Conservation (phyloP, 2,113 vertebrate species). For the Myrmophylax atrothorax region DNA sequence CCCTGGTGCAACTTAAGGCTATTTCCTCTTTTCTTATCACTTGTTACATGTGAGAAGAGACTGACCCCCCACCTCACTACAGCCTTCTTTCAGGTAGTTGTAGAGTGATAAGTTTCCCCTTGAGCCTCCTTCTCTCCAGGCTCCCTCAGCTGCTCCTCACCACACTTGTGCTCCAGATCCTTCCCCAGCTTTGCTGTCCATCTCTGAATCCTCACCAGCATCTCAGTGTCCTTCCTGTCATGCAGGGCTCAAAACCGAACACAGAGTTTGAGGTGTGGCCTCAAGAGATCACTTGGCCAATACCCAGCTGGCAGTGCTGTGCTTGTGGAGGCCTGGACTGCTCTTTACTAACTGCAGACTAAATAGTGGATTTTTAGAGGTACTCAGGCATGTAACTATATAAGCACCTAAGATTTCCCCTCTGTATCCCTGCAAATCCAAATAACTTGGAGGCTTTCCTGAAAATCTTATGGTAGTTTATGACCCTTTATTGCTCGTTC, state of each 20-base stretch:
- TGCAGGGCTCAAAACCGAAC: not conserved
- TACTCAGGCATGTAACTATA: not conserved
- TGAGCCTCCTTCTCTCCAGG: not conserved
- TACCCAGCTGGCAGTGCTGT: not conserved
- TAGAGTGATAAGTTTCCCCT: not conserved
- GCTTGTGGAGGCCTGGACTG: fast-evolving
- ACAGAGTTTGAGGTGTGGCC: not conserved
- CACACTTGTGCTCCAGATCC: not conserved
- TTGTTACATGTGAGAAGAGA: not conserved
- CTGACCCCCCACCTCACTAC: not conserved
- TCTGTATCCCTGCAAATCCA: slow-evolving; percentile 9
- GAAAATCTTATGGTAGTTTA: not conserved
- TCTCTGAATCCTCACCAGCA: not conserved
- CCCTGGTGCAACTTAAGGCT: not conserved
- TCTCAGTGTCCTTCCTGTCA: not conserved
- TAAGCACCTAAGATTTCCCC: slow-evolving; percentile 9
- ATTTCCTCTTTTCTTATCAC: not conserved
- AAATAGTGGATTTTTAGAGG: not conserved
- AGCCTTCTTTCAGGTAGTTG: not conserved
- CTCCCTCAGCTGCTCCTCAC: not conserved
- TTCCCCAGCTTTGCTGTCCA: not conserved
- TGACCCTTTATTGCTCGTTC: not conserved
- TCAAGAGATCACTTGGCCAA: not conserved
- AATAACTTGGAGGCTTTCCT: not conserved
- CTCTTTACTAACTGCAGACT: not conserved